Evolutionary conservation across 1,140 invertebrate species (phyloP).

Genomic region (Rhizoglyphus robini): DNA sequence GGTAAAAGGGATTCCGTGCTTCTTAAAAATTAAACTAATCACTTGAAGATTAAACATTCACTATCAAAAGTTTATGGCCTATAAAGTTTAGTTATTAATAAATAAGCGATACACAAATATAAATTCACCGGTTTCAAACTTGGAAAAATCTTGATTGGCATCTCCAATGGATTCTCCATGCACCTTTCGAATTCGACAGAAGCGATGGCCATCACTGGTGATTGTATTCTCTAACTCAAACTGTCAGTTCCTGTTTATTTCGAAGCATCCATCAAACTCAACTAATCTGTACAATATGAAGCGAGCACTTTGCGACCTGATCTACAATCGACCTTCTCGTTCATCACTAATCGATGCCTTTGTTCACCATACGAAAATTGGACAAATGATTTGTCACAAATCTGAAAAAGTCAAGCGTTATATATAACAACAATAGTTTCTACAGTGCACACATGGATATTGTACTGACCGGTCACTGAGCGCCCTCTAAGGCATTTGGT

Average conservation of each 20-base stretch:
- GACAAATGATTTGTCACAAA: too few relatives aligned
- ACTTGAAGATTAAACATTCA: slow-evolving; percentile 47
- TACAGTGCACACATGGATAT: too few relatives aligned
- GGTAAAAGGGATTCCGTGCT: background rate
- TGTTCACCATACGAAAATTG: too few relatives aligned
- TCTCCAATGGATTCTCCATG: slow-evolving; percentile 41
- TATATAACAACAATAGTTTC: too few relatives aligned
- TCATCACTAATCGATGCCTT: too few relatives aligned
- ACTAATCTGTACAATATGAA: slow-evolving; percentile 52
- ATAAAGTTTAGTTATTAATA: slow-evolving; percentile 18
- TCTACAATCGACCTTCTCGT: too few relatives aligned
- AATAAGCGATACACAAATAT: background rate
- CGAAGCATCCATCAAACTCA: too few relatives aligned
- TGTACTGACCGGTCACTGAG: slow-evolving; percentile 60
- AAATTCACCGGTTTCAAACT: slow-evolving; percentile 69
- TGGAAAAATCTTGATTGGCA: slow-evolving; percentile 63
- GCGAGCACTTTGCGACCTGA: too few relatives aligned
- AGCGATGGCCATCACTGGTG: slow-evolving; percentile 67
- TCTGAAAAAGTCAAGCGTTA: too few relatives aligned
- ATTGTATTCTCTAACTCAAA: slow-evolving; percentile 93
- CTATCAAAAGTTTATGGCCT: slow-evolving; percentile 67
- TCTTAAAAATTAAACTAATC: background rate
- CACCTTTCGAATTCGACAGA: slow-evolving; percentile 71
- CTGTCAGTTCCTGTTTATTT: slow-evolving; percentile 75
- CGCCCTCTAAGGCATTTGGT: slow-evolving; percentile 57